Percentiles rank a stretch among this genome's conserved stretches.
Evolutionary conservation across 2,113 vertebrate genomes (phyloP).

Genomic region (Microtus ochrogaster): DNA sequence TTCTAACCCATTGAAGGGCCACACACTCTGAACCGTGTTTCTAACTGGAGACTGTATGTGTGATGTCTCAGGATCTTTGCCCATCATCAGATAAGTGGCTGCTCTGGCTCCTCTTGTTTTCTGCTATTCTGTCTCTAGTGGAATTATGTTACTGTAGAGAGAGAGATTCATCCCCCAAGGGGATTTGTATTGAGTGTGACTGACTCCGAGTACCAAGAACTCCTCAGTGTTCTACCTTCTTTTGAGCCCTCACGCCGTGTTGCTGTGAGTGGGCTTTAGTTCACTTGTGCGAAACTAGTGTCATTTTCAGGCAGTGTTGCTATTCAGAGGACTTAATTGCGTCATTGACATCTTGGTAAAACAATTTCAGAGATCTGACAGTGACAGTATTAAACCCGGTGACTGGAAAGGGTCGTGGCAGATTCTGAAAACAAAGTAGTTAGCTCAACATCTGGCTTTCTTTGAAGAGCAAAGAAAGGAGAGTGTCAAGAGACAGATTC

Average conservation of each 20-base stretch:
- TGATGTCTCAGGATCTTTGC: background rate
- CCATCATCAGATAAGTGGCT: background rate
- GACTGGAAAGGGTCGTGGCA: background rate
- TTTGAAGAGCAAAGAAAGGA: background rate
- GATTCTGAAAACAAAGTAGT: background rate
- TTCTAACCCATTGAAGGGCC: fast-evolving
- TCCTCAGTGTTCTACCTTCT: background rate
- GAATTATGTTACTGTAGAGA: background rate
- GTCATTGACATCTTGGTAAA: background rate
- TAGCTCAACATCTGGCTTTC: background rate
- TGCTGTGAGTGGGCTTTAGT: background rate
- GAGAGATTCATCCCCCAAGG: background rate
- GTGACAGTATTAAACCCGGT: background rate
- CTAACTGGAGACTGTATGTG: background rate
- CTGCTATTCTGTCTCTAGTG: background rate
- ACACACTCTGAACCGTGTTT: fast-evolving
- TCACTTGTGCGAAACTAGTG: background rate
- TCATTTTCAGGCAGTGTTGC: background rate
- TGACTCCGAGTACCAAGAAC: constrained; percentile 16
- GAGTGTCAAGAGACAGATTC: background rate
- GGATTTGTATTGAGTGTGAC: constrained; percentile 2
- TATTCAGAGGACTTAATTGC: constrained; percentile 3
- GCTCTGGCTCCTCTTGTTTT: background rate
- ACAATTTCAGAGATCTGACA: background rate
- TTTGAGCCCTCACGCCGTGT: background rate